Percentiles rank a stretch among this genome's conserved stretches.
Conservation (phyloP, 2,888 invertebrate species). For the Stenchaetothrips biformis region DNA sequence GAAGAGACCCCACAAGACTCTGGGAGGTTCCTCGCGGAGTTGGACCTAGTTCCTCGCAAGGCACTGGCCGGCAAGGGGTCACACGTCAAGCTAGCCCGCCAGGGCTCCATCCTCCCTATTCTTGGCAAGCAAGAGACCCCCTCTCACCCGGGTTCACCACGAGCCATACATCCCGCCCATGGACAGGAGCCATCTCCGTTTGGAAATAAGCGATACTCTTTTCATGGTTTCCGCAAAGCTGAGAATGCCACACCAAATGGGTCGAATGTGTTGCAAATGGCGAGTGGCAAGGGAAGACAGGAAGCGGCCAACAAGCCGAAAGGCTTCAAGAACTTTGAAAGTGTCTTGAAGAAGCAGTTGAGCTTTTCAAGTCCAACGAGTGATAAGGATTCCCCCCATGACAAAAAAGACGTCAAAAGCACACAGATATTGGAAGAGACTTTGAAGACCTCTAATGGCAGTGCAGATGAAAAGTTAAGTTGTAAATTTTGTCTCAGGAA, state of each 20-base stretch:
- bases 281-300: no score
- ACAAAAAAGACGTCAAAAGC: background rate
- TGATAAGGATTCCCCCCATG: background rate
- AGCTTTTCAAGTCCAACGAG: background rate
- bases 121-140: background rate
- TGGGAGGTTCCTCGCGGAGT: background rate
- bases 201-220: background rate
- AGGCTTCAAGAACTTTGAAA: constrained; percentile 1
- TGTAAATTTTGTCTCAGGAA: background rate
- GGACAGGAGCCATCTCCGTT: background rate
- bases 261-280: background rate
- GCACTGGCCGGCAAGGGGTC: background rate
- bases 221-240: background rate
- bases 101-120: background rate
- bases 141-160: background rate
- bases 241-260: background rate
- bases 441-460: background rate
- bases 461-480: background rate
- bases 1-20: background rate
- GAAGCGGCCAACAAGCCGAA: background rate
- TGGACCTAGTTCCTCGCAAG: background rate
- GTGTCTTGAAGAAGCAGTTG: background rate
- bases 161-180: background rate
- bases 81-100: background rate
- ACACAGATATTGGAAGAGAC: background rate